Evolutionary conservation across 1,140 invertebrate genomes (phyloP).

Genomic region (Gryon sp.): DNA sequence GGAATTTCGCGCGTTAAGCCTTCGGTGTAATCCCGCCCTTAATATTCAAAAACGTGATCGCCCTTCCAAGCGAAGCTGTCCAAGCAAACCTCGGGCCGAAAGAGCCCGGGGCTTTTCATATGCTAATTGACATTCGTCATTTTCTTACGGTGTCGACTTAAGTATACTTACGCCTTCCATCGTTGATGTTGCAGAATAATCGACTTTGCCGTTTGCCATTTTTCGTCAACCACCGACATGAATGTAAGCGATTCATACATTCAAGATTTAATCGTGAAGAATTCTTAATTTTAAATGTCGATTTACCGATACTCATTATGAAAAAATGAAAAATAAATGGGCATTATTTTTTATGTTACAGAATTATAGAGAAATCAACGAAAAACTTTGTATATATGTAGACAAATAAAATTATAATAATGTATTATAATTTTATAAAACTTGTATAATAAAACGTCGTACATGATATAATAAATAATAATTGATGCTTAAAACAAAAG

Average conservation of each 20-base stretch:
- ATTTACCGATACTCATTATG: too few relatives aligned
- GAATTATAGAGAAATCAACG: too few relatives aligned
- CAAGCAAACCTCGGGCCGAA: conserved; percentile 58
- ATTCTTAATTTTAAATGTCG: not conserved
- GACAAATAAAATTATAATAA: too few relatives aligned
- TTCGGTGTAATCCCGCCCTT: conserved; percentile 78
- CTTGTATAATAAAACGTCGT: too few relatives aligned
- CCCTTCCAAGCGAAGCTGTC: conserved; percentile 75
- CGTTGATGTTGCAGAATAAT: conserved; percentile 62
- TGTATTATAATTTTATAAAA: too few relatives aligned
- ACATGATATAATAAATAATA: too few relatives aligned
- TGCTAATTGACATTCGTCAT: conserved; percentile 81
- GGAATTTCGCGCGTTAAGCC: conserved; percentile 79
- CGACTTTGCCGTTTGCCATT: conserved; percentile 46
- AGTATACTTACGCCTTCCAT: conserved; percentile 74
- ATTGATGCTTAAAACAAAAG: conserved; percentile 15
- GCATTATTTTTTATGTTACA: too few relatives aligned
- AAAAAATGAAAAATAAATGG: too few relatives aligned
- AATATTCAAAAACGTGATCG: conserved; percentile 81
- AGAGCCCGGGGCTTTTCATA: conserved; percentile 77
- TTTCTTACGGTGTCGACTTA: conserved; percentile 78
- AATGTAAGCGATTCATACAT: conserved; percentile 12
- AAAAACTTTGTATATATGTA: too few relatives aligned
- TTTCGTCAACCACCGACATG: conserved; percentile 21
- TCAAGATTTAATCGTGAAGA: too few relatives aligned